Evolutionary conservation across 1,140 invertebrate species (phyloP), one percentile per base, ranked within the genome.

Genomic region (Macrotrachela quadricornifera): DNA sequence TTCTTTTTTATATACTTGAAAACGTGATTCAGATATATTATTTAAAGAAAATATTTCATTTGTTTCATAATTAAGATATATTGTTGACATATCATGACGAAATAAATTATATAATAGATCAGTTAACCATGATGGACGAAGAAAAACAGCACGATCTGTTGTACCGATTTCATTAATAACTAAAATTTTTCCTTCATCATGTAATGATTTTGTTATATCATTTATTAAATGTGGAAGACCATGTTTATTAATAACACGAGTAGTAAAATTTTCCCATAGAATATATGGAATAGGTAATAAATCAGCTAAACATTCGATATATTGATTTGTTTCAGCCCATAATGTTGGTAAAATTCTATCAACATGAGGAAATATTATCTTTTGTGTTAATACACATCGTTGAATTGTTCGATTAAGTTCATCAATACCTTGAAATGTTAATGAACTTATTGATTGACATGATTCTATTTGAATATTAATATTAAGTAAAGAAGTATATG

Each of bases 91-190:
- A 18, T 63, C 59, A 43, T 64, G 61, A 12, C 61, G 47, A 40
- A 63, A 62, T n/a, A 65, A 44, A 14, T 57, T 50, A 42, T 59
- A 54, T 46, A 66, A 57, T 10, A 66, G 52, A 43, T 66, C 64
- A 39, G 63, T 61, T n/a, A 68, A 55, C 66, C 64, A 66, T 11
- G 60, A 56, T 2, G 66, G 65, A 42, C 64, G 58, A 0, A 68
- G 54, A 49, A 66, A 63, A 15, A 68, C 61, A 4, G 8, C 21
- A 30, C 21, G 21, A 4, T 30, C 21, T 4, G 2, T 30, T 30
- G 21, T 30, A 30, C 21, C 21, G 21, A 30, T 18, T 18, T 18
- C 15, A 16, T 44, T 18, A 9, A 16, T 44, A 18, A 44, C 15
- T 4, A 44, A 2, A 16, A 18, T 18, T 44, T 18, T 15, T 4